These are phyloP conservation scores for Cryptus viduatorius DNA, from an alignment of 2,888 invertebrate genomes.

Conservation along the genomic window DNA sequence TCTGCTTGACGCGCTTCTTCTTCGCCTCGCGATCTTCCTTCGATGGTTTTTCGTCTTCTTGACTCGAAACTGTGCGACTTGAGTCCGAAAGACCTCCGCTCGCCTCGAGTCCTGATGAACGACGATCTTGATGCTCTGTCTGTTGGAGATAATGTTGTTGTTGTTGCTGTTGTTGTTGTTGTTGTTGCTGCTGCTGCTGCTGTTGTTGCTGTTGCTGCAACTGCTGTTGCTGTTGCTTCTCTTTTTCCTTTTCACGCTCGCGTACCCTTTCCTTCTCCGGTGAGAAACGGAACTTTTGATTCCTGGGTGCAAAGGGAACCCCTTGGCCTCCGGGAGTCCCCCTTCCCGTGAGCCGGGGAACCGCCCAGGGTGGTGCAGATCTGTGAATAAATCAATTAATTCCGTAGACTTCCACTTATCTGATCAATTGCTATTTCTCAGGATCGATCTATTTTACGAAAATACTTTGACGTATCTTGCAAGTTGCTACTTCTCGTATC, in stretches of 20 bases:
- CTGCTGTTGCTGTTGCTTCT: constrained; percentile 79
- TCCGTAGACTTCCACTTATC: background rate
- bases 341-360: constrained; percentile 60
- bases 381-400: constrained; percentile 76
- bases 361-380: constrained; percentile 87
- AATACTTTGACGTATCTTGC: too few relatives aligned
- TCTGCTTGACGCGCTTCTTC: constrained; percentile 90
- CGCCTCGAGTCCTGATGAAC: constrained; percentile 66
- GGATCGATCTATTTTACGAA: too few relatives aligned
- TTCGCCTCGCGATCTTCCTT: constrained; percentile 88
- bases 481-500: too few relatives aligned
- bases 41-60: constrained; percentile 85
- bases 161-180: constrained; percentile 75
- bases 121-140: constrained; percentile 67
- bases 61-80: constrained; percentile 87
- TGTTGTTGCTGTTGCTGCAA: constrained; percentile 76
- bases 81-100: constrained; percentile 85
- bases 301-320: constrained; percentile 72
- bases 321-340: too few relatives aligned
- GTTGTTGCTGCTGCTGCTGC: constrained; percentile 73
- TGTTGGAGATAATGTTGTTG: constrained; percentile 68
- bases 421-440: too few relatives aligned
- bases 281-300: constrained; percentile 83
- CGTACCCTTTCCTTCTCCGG: constrained; percentile 82
- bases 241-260: constrained; percentile 81